Base-by-base conservation (phyloP, 2,797 vertebrate genomes). In the Sebastes minor region DNA sequence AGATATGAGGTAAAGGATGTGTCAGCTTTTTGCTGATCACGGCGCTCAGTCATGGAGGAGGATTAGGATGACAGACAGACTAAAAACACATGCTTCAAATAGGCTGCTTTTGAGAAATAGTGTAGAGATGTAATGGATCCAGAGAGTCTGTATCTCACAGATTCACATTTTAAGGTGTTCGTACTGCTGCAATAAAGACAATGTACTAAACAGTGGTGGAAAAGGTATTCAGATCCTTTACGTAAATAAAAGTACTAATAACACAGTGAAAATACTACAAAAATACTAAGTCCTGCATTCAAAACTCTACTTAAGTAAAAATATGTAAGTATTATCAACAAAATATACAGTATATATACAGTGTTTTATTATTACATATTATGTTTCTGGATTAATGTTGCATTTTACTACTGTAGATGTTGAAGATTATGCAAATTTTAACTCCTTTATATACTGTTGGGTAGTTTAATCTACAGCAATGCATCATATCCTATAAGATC, bases 51-150 rank as follows among this genome's bases (percentile, higher is more conserved):
- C 57, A 28, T 61, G 55, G 32, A 64, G 32, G 22, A 77, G 38
- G 67, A 82, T 81, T 77, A 71, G 1, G 33, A 52, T 60, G 66
- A 68, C 27, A 72, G 33, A 81, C 5, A 6, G 52, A 74, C 14
- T 73, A 5, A 72, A 78, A 49, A 57, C 28, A 60, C 25, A 76
- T 30, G 25, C 20, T 79, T 81, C 6, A 53, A 64, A 67, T 23
- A 27, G 38, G 65, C 49, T 49, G 4, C 35, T 86, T 52, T 46
- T 75, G 5, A 71, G 3, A 53, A 49, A 61, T 28, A 53, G 38
- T 57, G 9, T 67, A 70, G 22, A 77, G 30, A 53, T 61, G 68
- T n/a, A 25, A 76, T 53, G 4, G 35, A 75, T 55, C 6, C 42
- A 78, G 6, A 78, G 6, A 73, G 49, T 56, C 63, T 63, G 8